Conservation (phyloP, 2,888 invertebrate genomes). For the Agriopis marginaria region DNA sequence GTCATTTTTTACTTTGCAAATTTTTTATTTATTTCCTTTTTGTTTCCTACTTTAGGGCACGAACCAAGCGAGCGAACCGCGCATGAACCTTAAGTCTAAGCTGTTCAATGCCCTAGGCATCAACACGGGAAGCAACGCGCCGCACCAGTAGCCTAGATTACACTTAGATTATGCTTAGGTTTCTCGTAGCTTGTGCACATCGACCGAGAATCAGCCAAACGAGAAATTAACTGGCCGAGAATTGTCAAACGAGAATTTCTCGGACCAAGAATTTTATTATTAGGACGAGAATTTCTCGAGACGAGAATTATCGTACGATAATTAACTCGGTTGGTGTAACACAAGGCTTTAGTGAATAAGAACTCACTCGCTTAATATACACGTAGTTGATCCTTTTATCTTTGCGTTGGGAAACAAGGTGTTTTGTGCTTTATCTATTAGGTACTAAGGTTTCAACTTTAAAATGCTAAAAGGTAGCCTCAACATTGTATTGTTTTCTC, state of each 20-base stretch:
- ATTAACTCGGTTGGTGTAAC: constrained; percentile 21
- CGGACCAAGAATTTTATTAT: neutral
- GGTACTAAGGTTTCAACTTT: neutral
- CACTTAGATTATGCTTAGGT: constrained; percentile 39
- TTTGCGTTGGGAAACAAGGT: constrained; percentile 33
- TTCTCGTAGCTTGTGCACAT: constrained; percentile 27
- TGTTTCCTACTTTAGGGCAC: constrained; percentile 87
- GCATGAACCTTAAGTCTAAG: constrained; percentile 94
- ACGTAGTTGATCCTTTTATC: constrained; percentile 52
- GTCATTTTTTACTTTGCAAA: constrained; percentile 60
- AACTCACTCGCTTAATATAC: constrained; percentile 56
- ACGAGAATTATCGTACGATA: constrained; percentile 3
- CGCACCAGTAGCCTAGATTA: constrained; percentile 76
- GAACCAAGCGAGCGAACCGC: constrained; percentile 89
- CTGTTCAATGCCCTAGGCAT: constrained; percentile 94
- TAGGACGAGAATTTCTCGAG: neutral
- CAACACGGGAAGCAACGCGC: constrained; percentile 86
- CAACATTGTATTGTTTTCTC: constrained; percentile 9
- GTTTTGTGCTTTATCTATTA: constrained; percentile 7
- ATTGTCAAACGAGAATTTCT: neutral
- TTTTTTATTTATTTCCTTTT: constrained; percentile 76
- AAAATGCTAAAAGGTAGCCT: neutral
- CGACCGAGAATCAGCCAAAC: constrained; percentile 12
- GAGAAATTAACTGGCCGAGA: constrained; percentile 3
- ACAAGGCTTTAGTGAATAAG: constrained; percentile 45